phyloP scores from a whole-genome alignment of 2,888 invertebrate genomes.

The Leptinotarsa haldemani region DNA sequence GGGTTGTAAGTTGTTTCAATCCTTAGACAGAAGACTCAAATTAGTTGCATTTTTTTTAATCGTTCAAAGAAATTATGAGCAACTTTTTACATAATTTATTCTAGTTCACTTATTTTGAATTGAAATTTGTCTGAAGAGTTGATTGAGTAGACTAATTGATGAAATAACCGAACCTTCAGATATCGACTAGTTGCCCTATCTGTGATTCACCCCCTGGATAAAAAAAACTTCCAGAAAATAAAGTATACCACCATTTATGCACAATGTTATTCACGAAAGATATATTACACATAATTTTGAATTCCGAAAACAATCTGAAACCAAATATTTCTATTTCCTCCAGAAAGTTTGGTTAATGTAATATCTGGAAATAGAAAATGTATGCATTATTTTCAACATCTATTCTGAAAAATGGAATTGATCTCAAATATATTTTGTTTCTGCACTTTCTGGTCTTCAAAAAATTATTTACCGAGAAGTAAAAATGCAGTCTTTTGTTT shows the following conservation, averaged over 20 bases:
- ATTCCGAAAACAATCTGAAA: conserved; percentile 45
- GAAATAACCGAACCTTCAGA: neutral
- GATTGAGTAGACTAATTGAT: too few relatives aligned
- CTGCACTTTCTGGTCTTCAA: conserved; percentile 20
- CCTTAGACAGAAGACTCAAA: too few relatives aligned
- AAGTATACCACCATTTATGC: conserved; percentile 39
- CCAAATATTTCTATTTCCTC: conserved; percentile 38
- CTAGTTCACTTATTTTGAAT: too few relatives aligned
- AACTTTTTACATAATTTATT: too few relatives aligned
- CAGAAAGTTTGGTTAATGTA: conserved; percentile 37
- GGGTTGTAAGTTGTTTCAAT: too few relatives aligned
- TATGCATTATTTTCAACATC: conserved; percentile 31
- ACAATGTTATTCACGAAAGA: conserved; percentile 38
- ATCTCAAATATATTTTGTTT: neutral
- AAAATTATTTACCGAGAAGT: conserved; percentile 29
- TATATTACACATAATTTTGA: conserved; percentile 38
- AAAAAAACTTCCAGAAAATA: conserved; percentile 33
- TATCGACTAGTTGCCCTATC: conserved; percentile 13
- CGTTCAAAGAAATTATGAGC: too few relatives aligned
- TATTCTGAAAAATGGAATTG: neutral
- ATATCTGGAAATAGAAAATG: conserved; percentile 32
- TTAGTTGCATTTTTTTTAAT: too few relatives aligned
- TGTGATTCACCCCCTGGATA: conserved; percentile 33
- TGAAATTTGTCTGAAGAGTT: too few relatives aligned
- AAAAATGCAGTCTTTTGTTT: conserved; percentile 55